phyloP scores from a whole-genome alignment of 2,888 invertebrate genomes.

The Drosophila mayaguana region DNA sequence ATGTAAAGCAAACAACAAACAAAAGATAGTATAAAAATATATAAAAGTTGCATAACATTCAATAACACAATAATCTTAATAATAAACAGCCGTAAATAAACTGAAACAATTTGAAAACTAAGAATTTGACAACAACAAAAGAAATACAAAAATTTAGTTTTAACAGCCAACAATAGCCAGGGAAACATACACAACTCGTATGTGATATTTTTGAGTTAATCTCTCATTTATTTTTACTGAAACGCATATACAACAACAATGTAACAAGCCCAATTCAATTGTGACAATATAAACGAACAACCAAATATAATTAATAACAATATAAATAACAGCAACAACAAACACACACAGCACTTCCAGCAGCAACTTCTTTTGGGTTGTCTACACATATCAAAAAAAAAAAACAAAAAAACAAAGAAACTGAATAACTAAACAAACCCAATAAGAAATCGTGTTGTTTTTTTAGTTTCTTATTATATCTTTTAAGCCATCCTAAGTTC shows the following conservation, averaged over 20 bases:
- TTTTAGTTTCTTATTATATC: constrained; percentile 53
- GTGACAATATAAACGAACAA: constrained; percentile 65
- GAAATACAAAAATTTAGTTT: constrained; percentile 79
- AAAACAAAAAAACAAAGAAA: constrained; percentile 10
- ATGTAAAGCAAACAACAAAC: constrained; percentile 43
- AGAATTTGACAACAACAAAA: constrained; percentile 47
- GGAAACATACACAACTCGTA: constrained; percentile 85
- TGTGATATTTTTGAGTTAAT: constrained; percentile 84
- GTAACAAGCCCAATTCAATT: constrained; percentile 59
- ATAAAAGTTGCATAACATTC: constrained; percentile 63
- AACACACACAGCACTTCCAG: constrained; percentile 73
- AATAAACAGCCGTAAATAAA: constrained; percentile 52
- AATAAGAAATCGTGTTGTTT: constrained; percentile 29
- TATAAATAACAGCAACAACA: constrained; percentile 27
- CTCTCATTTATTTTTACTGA: constrained; percentile 69
- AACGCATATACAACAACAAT: constrained; percentile 41
- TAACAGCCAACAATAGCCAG: constrained; percentile 85
- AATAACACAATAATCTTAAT: constrained; percentile 34
- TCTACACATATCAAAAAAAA: constrained; percentile 70
- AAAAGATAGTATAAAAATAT: constrained; percentile 63
- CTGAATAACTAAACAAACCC: constrained; percentile 10
- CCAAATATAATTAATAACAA: constrained; percentile 39
- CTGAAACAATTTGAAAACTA: constrained; percentile 56
- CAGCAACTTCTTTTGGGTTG: constrained; percentile 79
- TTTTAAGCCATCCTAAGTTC: constrained; percentile 79